Percentiles rank a stretch among this genome's conserved stretches.
phyloP scores from a whole-genome alignment of 2,888 invertebrate genomes.

The Cephus pygmeus region DNA sequence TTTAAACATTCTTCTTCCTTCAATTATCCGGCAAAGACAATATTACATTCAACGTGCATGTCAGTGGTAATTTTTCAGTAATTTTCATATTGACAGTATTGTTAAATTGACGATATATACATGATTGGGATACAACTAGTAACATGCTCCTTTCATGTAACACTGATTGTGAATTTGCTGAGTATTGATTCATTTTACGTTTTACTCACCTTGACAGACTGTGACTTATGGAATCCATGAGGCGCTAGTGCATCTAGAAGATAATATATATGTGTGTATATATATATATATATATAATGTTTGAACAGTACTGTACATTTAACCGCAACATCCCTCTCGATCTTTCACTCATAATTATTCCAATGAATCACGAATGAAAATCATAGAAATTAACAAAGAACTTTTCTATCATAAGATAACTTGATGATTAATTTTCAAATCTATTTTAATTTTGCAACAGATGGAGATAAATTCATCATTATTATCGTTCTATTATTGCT shows the following conservation, averaged over 20 bases:
- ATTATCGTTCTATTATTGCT: too few relatives aligned
- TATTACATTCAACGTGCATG: not conserved
- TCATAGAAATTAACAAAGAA: not conserved
- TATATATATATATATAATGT: too few relatives aligned
- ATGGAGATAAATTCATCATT: too few relatives aligned
- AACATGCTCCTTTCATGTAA: not conserved
- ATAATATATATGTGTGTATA: too few relatives aligned
- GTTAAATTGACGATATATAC: not conserved
- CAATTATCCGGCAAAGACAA: not conserved
- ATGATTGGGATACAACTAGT: not conserved
- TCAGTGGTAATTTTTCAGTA: conserved; percentile 1
- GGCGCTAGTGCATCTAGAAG: not conserved
- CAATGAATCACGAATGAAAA: not conserved
- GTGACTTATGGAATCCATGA: not conserved
- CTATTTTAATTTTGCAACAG: not conserved
- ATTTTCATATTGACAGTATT: not conserved
- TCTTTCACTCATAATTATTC: not conserved
- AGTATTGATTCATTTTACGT: not conserved
- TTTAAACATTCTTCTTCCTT: not conserved
- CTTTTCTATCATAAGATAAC: not conserved
- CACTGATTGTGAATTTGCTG: not conserved
- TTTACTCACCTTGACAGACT: not conserved
- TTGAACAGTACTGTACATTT: too few relatives aligned
- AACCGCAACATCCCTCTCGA: not conserved
- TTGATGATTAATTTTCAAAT: not conserved